Evolutionary conservation across 2,797 vertebrate genomes (phyloP), one percentile per base, ranked within the genome.

Genomic region (Oreochromis mossambicus): DNA sequence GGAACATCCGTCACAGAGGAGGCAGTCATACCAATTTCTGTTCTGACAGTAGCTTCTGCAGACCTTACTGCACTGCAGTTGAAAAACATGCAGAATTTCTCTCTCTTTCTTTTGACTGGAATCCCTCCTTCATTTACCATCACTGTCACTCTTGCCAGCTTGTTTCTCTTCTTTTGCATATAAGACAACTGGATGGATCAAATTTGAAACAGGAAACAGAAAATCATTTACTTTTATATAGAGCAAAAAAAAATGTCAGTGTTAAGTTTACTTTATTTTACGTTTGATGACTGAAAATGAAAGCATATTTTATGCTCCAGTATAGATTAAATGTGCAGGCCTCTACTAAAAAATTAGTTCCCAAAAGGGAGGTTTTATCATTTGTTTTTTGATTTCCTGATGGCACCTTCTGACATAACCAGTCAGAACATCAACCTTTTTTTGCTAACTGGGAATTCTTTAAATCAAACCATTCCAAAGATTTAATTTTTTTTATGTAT

Each of bases 1-100:
- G 80, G 88, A 90, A 83, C 86, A 90, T 91, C 91, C 86, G 88
- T 92, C 87, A 91, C 82, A 48, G 3, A 54, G n/a, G 51, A 89
- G 85, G 84, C 83, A 89, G 86, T 88, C 77, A 54, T 83, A 87
- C 51, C 90, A 88, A 89, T 92, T 91, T 89, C 88, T 92, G 68
- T 78, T 81, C 77, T 90, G 91, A 94, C 91, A 92, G 84, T 77
- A 66, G 86, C 83, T 85, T 89, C 84, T 78, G 43, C 84, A 91
- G 84, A 88, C 81, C 66, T 83, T 84, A 86, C 81, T 86, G 52
- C 86, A 52, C 81, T 78, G 75, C 77, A 83, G 88, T 54, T 82
- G 46, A 46, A 78, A 85, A 83, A 86, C 83, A 80, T 81, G 79
- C 61, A 29, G 79, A 63, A 50, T 82, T 70, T 34, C 14, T 76